phyloP scores from a whole-genome alignment of 2,113 vertebrate species.

The Meleagris gallopavo region DNA sequence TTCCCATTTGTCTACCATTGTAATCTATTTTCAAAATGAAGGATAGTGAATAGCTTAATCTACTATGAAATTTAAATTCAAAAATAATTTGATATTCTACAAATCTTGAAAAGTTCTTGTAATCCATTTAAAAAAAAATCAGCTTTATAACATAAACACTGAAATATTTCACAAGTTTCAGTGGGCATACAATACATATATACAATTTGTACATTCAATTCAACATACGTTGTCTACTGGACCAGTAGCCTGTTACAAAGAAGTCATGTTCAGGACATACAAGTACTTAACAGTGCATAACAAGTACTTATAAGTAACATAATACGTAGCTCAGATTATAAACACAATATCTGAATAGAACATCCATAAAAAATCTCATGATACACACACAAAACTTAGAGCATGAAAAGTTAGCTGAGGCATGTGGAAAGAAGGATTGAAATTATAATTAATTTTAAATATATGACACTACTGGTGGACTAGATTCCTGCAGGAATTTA shows the following conservation, averaged over 20 bases:
- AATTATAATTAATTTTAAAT: slow-evolving; percentile 71
- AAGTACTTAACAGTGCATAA: not conserved
- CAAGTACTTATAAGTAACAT: slow-evolving; percentile 60
- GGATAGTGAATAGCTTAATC: slow-evolving; percentile 20
- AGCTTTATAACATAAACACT: slow-evolving; percentile 43
- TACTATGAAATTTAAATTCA: not conserved
- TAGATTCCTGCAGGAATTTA: slow-evolving; percentile 60
- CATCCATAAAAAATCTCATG: slow-evolving; percentile 71
- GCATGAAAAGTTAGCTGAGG: slow-evolving; percentile 50
- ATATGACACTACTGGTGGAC: slow-evolving; percentile 21
- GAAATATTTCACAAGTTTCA: slow-evolving; percentile 11
- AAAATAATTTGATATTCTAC: slow-evolving; percentile 22
- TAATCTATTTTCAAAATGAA: not conserved
- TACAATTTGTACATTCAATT: not conserved
- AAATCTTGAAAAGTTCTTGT: not conserved
- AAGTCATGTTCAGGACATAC: slow-evolving; percentile 8
- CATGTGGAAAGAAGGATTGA: slow-evolving; percentile 51
- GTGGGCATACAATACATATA: too few relatives aligned
- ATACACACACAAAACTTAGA: slow-evolving; percentile 47
- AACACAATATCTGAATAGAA: slow-evolving; percentile 66
- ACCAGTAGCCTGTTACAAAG: slow-evolving; percentile 37
- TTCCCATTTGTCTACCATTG: not conserved
- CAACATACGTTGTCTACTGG: slow-evolving; percentile 27
- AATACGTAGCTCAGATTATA: slow-evolving; percentile 60
- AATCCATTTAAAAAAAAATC: slow-evolving; percentile 42